A percentile compares a stretch with the other conserved stretches of the same genome.
phyloP scores from a whole-genome alignment of 2,888 invertebrate species.

The Onchidella celtica region DNA sequence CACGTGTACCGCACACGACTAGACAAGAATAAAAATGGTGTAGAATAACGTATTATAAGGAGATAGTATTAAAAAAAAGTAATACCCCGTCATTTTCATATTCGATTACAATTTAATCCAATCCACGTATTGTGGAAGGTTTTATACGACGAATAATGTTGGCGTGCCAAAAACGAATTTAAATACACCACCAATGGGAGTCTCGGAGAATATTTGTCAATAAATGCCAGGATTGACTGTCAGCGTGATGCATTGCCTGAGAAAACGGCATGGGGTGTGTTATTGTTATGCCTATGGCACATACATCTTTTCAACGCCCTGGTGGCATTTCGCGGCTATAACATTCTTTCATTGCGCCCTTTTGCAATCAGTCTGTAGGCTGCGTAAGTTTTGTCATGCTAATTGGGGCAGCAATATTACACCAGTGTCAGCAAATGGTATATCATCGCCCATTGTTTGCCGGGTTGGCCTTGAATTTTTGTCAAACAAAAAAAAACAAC shows the following conservation, averaged over 20 bases:
- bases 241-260: conserved; percentile 9
- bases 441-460: neutral
- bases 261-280: neutral
- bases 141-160: too few species aligned
- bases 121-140: too few species aligned
- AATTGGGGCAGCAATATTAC: conserved; percentile 7
- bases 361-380: neutral
- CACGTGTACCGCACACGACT: too few species aligned
- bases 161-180: too few species aligned
- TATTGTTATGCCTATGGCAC: neutral
- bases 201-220: conserved; percentile 10
- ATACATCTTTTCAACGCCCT: conserved; percentile 15
- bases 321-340: too few species aligned
- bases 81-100: too few species aligned
- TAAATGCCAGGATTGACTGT: conserved; percentile 12
- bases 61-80: too few species aligned
- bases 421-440: neutral
- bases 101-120: too few species aligned
- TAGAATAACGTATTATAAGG: too few species aligned
- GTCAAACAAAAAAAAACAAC: too few species aligned
- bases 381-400: neutral
- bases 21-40: too few species aligned
- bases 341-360: neutral
- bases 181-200: too few species aligned
- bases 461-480: neutral